Percentiles rank a stretch among this genome's conserved stretches.
These are phyloP conservation scores for Aramus guarauna DNA, from an alignment of 2,113 vertebrate genomes.

Conservation along the genomic window DNA sequence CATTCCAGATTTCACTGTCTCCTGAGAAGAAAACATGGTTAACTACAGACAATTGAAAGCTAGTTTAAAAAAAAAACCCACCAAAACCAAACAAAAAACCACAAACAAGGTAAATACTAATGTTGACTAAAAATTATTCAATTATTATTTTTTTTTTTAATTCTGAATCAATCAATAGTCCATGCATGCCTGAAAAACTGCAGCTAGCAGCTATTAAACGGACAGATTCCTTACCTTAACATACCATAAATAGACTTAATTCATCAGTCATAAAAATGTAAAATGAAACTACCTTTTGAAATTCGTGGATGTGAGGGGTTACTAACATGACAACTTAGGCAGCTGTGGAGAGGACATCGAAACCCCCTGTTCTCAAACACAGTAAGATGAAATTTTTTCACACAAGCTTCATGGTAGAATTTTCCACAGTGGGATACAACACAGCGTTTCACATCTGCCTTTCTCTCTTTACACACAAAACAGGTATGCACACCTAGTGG, in stretches of 20 bases:
- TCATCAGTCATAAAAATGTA: background rate
- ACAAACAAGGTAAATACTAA: background rate
- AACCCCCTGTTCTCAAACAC: constrained; percentile 93
- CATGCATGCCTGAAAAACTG: background rate
- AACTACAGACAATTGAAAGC: background rate
- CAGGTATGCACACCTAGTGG: constrained; percentile 85
- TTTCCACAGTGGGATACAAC: constrained; percentile 90
- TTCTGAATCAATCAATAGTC: background rate
- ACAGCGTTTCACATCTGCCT: constrained; percentile 86
- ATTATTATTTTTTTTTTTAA: background rate
- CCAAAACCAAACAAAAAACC: background rate
- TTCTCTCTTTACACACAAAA: constrained; percentile 88
- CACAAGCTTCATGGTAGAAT: constrained; percentile 93
- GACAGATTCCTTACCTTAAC: background rate
- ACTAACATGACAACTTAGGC: constrained; percentile 88
- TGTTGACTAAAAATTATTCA: background rate
- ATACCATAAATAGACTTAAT: background rate
- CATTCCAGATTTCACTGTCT: background rate
- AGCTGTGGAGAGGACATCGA: constrained; percentile 93
- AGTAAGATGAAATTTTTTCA: constrained; percentile 81
- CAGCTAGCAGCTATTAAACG: background rate
- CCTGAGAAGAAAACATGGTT: background rate
- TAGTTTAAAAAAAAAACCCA: background rate
- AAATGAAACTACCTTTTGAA: constrained; percentile 83
- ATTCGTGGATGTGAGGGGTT: constrained; percentile 82